Base-by-base conservation (phyloP, 2,113 vertebrate species). In the Glaucidium brasilianum region DNA sequence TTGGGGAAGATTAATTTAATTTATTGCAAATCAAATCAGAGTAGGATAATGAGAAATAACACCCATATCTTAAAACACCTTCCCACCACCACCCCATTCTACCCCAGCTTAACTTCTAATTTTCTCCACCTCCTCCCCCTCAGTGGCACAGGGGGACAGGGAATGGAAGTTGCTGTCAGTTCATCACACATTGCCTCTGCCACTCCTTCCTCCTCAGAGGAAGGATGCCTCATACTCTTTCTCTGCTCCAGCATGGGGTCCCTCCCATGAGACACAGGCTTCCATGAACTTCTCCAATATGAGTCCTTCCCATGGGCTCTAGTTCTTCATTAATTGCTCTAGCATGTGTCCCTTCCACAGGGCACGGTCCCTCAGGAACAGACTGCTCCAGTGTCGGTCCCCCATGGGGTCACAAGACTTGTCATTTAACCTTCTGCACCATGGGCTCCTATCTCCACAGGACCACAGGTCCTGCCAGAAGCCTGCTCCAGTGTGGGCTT, bases 1-100 rank as follows among this genome's bases (percentile, higher is more conserved):
- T 67, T 49, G 3, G 14, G 39, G 16, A 76, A 77, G 29, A 29
- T 30, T 14, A 43, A 37, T 49, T 58, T 43, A 45, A 32, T 68
- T 72, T 82, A 19, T 49, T 66, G 23, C 6, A 39, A 12, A 30
- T 49, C 13, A 55, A 2, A 39, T 69, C 21, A 19, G 11, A 45
- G 17, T n/a, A 45, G 1, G 9, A 50, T 50, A 50, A 64, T 56
- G 7, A 59, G 14, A 67, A 82, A 55, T 10, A 30, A 53, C 67
- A 45, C 3, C 5, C 8, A 67, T 43, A 43, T 39, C 35, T 64
- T 45, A 52, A 55, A 85, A 39, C 20, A n/a, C 9, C 35, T 34
- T 52, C 15, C 8, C 30, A 6, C 0, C 0, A 19, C 5, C 2
- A 9, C 12, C 3, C 22, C 23, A 27, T 67, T 27, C 47, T 19